phyloP scores from a whole-genome alignment of 1,140 invertebrate species.

The Andricus grossulariae region DNA sequence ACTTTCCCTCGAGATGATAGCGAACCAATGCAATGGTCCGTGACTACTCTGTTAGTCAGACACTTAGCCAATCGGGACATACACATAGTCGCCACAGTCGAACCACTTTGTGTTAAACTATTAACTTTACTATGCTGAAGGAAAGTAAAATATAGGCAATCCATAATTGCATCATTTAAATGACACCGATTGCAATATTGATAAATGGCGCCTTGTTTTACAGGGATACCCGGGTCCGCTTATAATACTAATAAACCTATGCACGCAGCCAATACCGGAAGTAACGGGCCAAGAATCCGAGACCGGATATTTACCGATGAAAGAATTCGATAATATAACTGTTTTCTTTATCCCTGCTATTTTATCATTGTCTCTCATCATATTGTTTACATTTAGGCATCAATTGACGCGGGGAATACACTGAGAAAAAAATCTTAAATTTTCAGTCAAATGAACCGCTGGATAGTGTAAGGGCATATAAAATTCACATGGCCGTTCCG shows the following conservation, averaged over 20 bases:
- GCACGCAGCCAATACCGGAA: constrained; percentile 12
- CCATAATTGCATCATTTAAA: constrained; percentile 15
- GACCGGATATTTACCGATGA: constrained; percentile 12
- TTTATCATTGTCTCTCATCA: background rate
- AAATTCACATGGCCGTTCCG: no score
- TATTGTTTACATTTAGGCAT: background rate
- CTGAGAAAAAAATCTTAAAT: no score
- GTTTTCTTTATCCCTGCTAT: background rate
- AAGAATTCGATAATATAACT: background rate
- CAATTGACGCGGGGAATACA: no score
- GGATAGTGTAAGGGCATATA: no score
- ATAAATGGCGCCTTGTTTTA: background rate
- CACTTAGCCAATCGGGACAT: background rate
- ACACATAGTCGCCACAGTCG: background rate
- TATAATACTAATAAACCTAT: background rate
- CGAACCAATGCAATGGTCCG: constrained; percentile 57
- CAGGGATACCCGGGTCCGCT: background rate
- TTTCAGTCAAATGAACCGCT: no score
- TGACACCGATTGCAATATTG: constrained; percentile 10
- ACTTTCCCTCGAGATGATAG: constrained; percentile 59
- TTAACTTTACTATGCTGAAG: background rate
- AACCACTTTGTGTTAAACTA: background rate
- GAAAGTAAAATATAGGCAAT: background rate
- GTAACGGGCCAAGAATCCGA: constrained; percentile 17
- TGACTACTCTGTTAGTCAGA: constrained; percentile 41